A percentile compares a stretch with the other conserved stretches of the same genome.
phyloP scores from a whole-genome alignment of 1,140 invertebrate species.

The Bursaphelenchus mucronatus region DNA sequence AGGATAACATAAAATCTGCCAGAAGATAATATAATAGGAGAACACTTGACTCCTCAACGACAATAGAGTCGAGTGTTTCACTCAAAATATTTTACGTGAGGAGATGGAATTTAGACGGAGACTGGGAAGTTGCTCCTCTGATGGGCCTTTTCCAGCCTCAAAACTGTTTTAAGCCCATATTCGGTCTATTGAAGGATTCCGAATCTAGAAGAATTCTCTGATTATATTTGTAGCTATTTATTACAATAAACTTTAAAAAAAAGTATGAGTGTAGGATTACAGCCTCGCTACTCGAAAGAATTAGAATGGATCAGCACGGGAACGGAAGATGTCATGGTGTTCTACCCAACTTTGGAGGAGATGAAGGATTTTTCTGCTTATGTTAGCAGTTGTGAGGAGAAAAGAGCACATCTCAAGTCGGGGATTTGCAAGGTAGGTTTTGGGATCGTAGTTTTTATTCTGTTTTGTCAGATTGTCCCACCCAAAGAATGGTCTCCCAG shows the following conservation, averaged over 20 bases:
- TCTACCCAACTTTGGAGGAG: slow-evolving; percentile 53
- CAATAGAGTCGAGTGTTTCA: too few relatives aligned
- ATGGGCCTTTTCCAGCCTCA: too few relatives aligned
- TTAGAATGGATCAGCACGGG: slow-evolving; percentile 47
- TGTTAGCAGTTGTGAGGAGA: slow-evolving; percentile 43
- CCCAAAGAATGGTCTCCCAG: slow-evolving; percentile 49
- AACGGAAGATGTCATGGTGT: slow-evolving; percentile 47
- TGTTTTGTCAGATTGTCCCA: slow-evolving; percentile 48
- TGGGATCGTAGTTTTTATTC: background rate
- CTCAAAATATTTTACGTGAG: too few relatives aligned
- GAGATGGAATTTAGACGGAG: too few relatives aligned
- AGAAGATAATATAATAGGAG: too few relatives aligned
- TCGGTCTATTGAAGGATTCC: background rate
- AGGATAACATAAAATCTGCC: too few relatives aligned
- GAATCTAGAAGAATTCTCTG: background rate
- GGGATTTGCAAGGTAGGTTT: slow-evolving; percentile 53
- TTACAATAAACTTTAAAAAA: background rate
- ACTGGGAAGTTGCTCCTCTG: too few relatives aligned
- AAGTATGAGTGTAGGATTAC: slow-evolving; percentile 3
- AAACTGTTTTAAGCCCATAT: background rate
- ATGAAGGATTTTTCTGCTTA: slow-evolving; percentile 45
- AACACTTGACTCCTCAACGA: too few relatives aligned
- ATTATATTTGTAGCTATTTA: background rate
- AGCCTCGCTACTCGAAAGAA: slow-evolving; percentile 27
- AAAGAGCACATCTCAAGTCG: slow-evolving; percentile 45